phyloP scores from a whole-genome alignment of 2,888 invertebrate genomes.

The Dicycla oo region DNA sequence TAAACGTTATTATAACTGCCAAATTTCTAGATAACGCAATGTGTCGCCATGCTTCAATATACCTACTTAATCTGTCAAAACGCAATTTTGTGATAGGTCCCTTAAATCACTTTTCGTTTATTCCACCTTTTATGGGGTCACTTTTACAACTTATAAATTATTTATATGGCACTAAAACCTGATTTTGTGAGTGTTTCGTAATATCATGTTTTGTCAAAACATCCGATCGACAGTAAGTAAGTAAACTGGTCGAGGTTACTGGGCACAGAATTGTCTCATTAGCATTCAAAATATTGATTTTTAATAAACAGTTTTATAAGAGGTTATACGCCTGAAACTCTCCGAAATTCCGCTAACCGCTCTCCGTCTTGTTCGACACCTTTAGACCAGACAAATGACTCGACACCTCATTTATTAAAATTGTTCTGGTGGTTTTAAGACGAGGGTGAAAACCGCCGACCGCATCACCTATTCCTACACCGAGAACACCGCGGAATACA shows the following conservation, averaged over 20 bases:
- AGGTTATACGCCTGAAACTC: background rate
- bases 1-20: too few species aligned
- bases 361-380: constrained; percentile 31
- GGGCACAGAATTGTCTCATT: background rate
- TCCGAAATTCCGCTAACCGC: constrained; percentile 18
- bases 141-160: too few species aligned
- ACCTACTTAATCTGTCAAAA: too few species aligned
- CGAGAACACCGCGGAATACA: constrained; percentile 1
- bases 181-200: constrained; percentile 67
- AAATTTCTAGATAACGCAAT: too few species aligned
- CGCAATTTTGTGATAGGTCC: too few species aligned
- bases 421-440: constrained; percentile 50
- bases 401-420: constrained; percentile 56
- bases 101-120: constrained; percentile 73
- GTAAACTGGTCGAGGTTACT: background rate
- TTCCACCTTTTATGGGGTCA: constrained; percentile 26
- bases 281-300: background rate
- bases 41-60: too few species aligned
- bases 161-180: constrained; percentile 64
- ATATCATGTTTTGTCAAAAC: constrained; percentile 41
- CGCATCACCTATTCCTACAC: constrained; percentile 15
- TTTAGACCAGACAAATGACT: constrained; percentile 26
- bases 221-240: constrained; percentile 9
- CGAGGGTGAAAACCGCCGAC: constrained; percentile 54
- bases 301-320: constrained; percentile 7